Base-by-base conservation (phyloP, 2,797 vertebrate genomes). In the Pseudomugil tenellus region DNA sequence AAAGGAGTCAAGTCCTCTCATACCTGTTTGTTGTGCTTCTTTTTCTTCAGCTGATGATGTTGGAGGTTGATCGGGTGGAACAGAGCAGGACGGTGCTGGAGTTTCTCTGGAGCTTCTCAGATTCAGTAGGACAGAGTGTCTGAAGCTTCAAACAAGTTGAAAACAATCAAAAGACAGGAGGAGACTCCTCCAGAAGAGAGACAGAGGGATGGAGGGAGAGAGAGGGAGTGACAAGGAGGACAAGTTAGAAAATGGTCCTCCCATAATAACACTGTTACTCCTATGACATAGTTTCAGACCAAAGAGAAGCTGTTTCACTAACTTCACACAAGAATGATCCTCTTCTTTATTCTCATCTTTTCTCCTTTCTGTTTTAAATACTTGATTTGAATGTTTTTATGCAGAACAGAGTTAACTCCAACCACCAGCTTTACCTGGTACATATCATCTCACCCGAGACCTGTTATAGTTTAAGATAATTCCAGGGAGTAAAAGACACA, bases 231-330 rank as follows among this genome's bases (percentile, higher is more conserved):
- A 37, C 39, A 25, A 54, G 25, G 53, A 70, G 76, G 72, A 67
- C 46, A 72, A 72, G 61, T 74, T 35, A 77, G 56, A 77, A 84
- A 77, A 53, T 41, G 68, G 48, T 71, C 77, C 70, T 79, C 73
- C 85, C 79, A 84, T 75, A 82, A 69, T 82, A 79, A 79, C 61
- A 81, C 73, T 26, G 65, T 78, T 77, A 80, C 74, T 76, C 70
- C 67, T 81, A 72, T 87, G 85, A 89, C 81, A 88, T 72, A 82
- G 63, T 89, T 89, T 82, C 58, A 87, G 68, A 56, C n/a, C 74
- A 29, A 77, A 80, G 29, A 58, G 58, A 75, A 83, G 61, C 72
- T 67, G 57, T 29, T 69, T 54, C 34, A 60, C 60, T 74, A 76
- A 74, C 51, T 79, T 84, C 10, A 48, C 21, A 23, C n/a, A 48